phyloP scores from a whole-genome alignment of 64 coral and sea anemone species.

The Orbicella faveolata region DNA sequence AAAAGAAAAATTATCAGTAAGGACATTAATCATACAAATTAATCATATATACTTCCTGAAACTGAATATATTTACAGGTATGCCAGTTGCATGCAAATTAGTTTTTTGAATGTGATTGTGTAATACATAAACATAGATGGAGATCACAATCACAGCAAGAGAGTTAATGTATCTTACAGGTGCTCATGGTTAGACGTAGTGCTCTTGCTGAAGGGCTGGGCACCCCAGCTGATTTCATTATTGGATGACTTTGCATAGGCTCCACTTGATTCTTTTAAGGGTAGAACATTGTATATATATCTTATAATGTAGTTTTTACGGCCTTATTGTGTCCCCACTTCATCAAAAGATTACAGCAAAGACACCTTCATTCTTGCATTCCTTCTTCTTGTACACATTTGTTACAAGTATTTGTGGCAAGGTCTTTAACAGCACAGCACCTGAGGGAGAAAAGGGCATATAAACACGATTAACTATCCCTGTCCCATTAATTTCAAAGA shows the following conservation, averaged over 20 bases:
- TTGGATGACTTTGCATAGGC: background rate
- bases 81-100: background rate
- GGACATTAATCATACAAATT: background rate
- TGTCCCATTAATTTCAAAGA: background rate
- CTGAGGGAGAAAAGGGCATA: background rate
- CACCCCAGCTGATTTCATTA: background rate
- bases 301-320: background rate
- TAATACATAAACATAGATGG: too few species aligned
- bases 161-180: too few species aligned
- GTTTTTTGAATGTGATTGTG: background rate
- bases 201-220: background rate
- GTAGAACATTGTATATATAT: background rate
- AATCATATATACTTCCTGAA: background rate
- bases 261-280: background rate
- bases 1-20: background rate
- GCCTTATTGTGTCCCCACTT: too few species aligned
- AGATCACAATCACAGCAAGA: too few species aligned
- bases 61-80: background rate
- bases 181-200: too few species aligned
- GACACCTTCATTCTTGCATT: background rate
- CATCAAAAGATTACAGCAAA: too few species aligned
- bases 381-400: background rate
- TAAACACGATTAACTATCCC: background rate
- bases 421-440: background rate
- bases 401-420: slow-evolving; percentile 6